phyloP scores from a whole-genome alignment of 2,888 invertebrate species.

The Venusia cambrica region DNA sequence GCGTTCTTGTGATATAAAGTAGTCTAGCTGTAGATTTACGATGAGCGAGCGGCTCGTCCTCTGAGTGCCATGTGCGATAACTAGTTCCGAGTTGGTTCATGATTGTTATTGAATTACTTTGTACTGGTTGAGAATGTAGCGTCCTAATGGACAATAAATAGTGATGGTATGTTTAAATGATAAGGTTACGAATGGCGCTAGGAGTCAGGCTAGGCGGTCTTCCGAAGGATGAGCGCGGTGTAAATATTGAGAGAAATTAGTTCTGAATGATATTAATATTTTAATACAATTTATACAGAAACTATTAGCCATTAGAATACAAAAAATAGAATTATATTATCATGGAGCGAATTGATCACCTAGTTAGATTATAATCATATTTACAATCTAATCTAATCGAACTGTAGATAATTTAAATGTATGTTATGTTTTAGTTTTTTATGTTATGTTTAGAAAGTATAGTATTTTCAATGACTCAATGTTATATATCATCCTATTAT shows the following conservation, averaged over 20 bases:
- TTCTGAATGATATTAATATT: slow-evolving; percentile 75
- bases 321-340: slow-evolving; percentile 49
- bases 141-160: slow-evolving; percentile 62
- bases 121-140: slow-evolving; percentile 47
- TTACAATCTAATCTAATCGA: slow-evolving; percentile 47
- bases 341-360: slow-evolving; percentile 47
- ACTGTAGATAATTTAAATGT: slow-evolving; percentile 46
- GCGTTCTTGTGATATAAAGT: slow-evolving; percentile 76
- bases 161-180: slow-evolving; percentile 39
- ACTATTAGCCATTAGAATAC: slow-evolving; percentile 56
- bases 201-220: too few relatives aligned
- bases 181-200: slow-evolving; percentile 35
- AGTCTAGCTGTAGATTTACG: slow-evolving; percentile 64
- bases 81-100: slow-evolving; percentile 53
- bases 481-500: slow-evolving; percentile 35
- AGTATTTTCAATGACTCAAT: slow-evolving; percentile 44
- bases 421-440: slow-evolving; percentile 34
- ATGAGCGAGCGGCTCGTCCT: slow-evolving; percentile 63
- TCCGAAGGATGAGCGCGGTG: slow-evolving; percentile 34
- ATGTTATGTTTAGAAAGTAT: slow-evolving; percentile 38
- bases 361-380: slow-evolving; percentile 48
- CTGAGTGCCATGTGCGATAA: slow-evolving; percentile 72
- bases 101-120: slow-evolving; percentile 51
- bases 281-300: slow-evolving; percentile 68
- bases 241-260: slow-evolving; percentile 63